A percentile compares a stretch with the other conserved stretches of the same genome.
These are phyloP conservation scores for Spondyliosoma cantharus DNA, from an alignment of 2,797 vertebrate genomes.

Conservation along the genomic window DNA sequence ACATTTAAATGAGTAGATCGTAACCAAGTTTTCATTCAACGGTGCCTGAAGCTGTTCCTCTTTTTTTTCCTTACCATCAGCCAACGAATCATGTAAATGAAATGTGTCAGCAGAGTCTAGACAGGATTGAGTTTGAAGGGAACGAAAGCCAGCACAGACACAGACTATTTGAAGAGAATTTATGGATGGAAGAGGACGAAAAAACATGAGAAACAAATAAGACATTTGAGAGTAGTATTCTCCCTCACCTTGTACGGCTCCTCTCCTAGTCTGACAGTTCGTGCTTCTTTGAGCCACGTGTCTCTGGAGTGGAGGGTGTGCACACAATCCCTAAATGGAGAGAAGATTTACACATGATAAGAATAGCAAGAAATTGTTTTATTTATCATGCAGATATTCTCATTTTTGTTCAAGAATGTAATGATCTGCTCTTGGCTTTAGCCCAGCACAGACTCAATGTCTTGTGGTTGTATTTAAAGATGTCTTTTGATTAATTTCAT, in stretches of 20 bases:
- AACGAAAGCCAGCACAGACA: background rate
- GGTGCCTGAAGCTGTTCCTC: background rate
- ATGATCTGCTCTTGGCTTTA: background rate
- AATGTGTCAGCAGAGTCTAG: background rate
- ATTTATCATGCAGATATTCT: background rate
- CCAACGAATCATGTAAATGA: constrained; percentile 12
- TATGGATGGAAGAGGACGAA: background rate
- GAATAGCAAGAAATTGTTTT: background rate
- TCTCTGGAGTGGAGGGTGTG: constrained; percentile 94
- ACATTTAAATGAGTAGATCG: background rate
- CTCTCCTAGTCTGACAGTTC: constrained; percentile 92
- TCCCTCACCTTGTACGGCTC: constrained; percentile 91
- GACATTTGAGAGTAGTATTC: background rate
- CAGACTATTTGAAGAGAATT: background rate
- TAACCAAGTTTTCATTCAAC: constrained; percentile 13
- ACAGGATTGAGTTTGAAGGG: background rate
- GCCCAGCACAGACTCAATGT: background rate
- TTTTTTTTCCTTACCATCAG: background rate
- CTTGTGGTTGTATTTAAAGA: background rate
- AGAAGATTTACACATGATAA: background rate
- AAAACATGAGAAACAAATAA: background rate
- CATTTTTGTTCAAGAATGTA: background rate
- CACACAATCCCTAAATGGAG: constrained; percentile 89
- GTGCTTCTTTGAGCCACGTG: constrained; percentile 96
- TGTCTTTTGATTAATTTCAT: too few species aligned